phyloP scores from a whole-genome alignment of 2,888 invertebrate species.

The Ophion costatus region DNA sequence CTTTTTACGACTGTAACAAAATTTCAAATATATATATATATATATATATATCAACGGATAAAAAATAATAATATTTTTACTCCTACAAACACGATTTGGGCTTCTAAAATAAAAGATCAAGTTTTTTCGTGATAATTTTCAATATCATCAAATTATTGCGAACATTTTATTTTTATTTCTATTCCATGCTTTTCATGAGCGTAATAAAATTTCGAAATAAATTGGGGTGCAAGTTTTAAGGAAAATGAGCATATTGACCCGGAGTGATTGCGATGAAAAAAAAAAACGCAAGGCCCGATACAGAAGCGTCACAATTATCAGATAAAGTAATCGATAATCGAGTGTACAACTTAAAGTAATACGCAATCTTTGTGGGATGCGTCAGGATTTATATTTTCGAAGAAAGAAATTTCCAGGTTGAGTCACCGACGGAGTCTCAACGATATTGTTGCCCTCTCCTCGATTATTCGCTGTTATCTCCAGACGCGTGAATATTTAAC shows the following conservation, averaged over 20 bases:
- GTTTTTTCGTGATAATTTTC: background rate
- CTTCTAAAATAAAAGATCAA: background rate
- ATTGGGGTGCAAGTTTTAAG: background rate
- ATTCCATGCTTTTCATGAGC: background rate
- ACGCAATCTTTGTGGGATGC: constrained; percentile 31
- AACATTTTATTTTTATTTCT: too few relatives aligned
- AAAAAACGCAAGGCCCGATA: background rate
- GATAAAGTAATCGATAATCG: constrained; percentile 36
- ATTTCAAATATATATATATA: too few relatives aligned
- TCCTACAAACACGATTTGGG: background rate
- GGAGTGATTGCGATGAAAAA: background rate
- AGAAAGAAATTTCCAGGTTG: constrained; percentile 54
- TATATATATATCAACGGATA: too few relatives aligned
- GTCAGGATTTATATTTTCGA: constrained; percentile 47
- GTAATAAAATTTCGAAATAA: background rate
- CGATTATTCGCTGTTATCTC: constrained; percentile 43
- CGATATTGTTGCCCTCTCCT: constrained; percentile 22
- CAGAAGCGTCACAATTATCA: background rate
- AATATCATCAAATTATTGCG: background rate
- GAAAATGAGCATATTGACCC: background rate
- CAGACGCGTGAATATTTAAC: constrained; percentile 2
- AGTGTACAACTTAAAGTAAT: constrained; percentile 1
- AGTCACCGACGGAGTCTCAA: constrained; percentile 40
- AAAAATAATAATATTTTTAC: too few relatives aligned
- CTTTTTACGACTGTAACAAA: too few relatives aligned